Conservation (phyloP, 2,888 invertebrate species). For the Aphidoletes aphidimyza region DNA sequence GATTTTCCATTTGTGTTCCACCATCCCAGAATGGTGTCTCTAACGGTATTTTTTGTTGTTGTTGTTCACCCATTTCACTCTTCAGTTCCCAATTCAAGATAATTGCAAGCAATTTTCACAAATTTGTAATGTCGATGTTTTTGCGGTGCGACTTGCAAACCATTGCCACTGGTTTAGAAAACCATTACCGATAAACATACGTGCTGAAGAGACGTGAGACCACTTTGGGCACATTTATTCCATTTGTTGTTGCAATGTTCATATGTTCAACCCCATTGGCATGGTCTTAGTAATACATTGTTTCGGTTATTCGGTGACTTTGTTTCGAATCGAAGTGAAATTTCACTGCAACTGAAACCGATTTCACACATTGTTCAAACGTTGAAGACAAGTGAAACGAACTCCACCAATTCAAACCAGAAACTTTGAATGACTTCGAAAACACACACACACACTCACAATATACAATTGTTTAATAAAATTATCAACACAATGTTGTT, state of each 20-base stretch:
- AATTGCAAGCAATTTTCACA: slow-evolving; percentile 52
- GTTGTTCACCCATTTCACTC: neutral
- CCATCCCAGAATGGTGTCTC: neutral
- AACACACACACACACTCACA: too few species aligned
- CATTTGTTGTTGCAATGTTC: neutral
- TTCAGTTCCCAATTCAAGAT: slow-evolving; percentile 23
- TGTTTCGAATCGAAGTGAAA: neutral
- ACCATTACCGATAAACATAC: slow-evolving; percentile 53
- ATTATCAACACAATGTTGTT: slow-evolving; percentile 34
- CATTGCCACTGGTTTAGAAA: slow-evolving; percentile 43
- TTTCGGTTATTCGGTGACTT: neutral
- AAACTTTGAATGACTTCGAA: neutral
- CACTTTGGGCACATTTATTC: neutral
- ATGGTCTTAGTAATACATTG: neutral
- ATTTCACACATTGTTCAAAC: slow-evolving; percentile 14
- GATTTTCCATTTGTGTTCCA: slow-evolving; percentile 11
- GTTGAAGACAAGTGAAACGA: neutral
- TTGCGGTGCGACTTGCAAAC: slow-evolving; percentile 40
- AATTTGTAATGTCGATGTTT: slow-evolving; percentile 53
- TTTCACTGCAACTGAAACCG: neutral
- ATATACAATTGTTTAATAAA: slow-evolving; percentile 43
- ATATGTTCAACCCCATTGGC: too few species aligned
- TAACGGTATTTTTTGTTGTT: too few species aligned
- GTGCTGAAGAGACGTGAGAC: slow-evolving; percentile 30
- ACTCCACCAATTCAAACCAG: neutral